Conservation (phyloP, 64 coral and sea anemone species). For the Actinia equina region DNA sequence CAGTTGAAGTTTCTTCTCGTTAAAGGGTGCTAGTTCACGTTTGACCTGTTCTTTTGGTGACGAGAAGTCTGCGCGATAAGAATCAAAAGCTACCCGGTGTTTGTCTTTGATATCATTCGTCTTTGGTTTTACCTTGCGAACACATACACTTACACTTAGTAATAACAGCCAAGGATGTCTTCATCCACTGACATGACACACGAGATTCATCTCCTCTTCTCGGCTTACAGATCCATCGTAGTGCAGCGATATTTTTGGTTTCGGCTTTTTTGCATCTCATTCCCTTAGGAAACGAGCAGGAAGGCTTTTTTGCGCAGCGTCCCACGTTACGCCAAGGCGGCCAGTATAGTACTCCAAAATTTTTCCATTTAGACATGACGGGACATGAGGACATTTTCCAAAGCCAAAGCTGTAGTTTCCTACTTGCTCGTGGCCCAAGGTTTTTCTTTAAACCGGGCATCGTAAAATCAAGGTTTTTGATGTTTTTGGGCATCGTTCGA, state of each 20-base stretch:
- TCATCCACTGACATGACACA: slow-evolving; percentile 69
- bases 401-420: slow-evolving; percentile 84
- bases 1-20: neutral
- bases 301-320: slow-evolving; percentile 68
- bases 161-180: slow-evolving; percentile 48
- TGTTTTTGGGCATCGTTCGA: slow-evolving; percentile 68
- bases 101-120: slow-evolving; percentile 16
- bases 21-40: neutral
- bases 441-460: slow-evolving; percentile 80
- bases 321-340: slow-evolving; percentile 72
- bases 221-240: slow-evolving; percentile 65
- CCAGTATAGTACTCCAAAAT: slow-evolving; percentile 72
- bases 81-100: neutral
- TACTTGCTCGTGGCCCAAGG: slow-evolving; percentile 78
- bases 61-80: neutral
- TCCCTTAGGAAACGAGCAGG: slow-evolving; percentile 78
- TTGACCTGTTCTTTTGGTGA: slow-evolving; percentile 8
- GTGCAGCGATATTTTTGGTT: slow-evolving; percentile 34
- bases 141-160: slow-evolving; percentile 78
- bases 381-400: slow-evolving; percentile 82
- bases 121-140: slow-evolving; percentile 1
- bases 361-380: slow-evolving; percentile 69
- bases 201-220: slow-evolving; percentile 32
- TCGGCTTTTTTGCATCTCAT: slow-evolving; percentile 66
- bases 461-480: slow-evolving; percentile 85